Conservation (phyloP, 2,888 invertebrate species). For the Pachymerium ferrugineum region DNA sequence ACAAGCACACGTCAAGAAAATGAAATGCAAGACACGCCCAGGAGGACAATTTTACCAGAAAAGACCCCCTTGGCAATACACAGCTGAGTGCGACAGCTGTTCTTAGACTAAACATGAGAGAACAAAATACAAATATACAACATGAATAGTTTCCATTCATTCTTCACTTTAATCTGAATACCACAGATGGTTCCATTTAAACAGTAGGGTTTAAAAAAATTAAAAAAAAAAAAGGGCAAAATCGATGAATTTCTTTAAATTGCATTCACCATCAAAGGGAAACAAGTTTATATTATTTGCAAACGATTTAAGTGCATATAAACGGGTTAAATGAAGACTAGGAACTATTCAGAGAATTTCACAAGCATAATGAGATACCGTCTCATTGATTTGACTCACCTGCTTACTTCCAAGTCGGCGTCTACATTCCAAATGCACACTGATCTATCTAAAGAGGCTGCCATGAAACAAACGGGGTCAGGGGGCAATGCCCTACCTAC, state of each 20-base stretch:
- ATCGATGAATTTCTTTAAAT: too few species aligned
- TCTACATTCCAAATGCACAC: conserved; percentile 4
- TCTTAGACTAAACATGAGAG: background rate
- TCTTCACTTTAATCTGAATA: background rate
- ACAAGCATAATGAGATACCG: background rate
- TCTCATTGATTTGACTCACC: background rate
- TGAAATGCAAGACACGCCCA: background rate
- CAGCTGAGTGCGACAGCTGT: background rate
- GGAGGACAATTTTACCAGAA: background rate
- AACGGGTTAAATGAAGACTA: background rate
- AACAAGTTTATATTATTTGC: too few species aligned
- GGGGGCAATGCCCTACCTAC: too few species aligned
- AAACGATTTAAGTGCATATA: too few species aligned
- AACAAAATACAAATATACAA: background rate
- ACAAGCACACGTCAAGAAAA: background rate
- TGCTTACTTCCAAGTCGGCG: background rate
- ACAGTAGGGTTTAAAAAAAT: background rate
- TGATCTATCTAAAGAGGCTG: background rate
- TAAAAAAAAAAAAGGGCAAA: background rate
- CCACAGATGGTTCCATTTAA: background rate
- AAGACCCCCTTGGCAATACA: background rate
- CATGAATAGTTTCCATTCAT: background rate
- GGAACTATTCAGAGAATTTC: background rate
- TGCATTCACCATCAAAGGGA: too few species aligned
- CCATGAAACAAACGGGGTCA: too few species aligned